These are phyloP conservation scores for Cathartes aura DNA, from an alignment of 2,113 vertebrate genomes.

Conservation along the genomic window DNA sequence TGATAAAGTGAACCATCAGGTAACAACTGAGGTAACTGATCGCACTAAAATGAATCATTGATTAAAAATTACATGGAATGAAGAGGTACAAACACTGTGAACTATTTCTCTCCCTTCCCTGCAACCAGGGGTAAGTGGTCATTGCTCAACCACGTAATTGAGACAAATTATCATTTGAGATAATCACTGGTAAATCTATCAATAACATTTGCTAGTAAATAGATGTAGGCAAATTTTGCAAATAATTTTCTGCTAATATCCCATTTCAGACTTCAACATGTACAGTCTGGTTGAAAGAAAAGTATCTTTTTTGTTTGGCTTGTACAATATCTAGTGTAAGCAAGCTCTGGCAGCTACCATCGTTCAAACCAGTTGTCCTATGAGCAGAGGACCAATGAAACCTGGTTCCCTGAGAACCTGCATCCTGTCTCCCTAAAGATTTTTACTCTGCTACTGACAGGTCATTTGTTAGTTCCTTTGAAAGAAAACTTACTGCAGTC, in stretches of 20 bases:
- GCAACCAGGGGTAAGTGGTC: not conserved
- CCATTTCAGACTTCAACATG: not conserved
- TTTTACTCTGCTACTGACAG: not conserved
- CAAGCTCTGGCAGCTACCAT: not conserved
- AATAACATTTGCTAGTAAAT: not conserved
- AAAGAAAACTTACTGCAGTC: not conserved
- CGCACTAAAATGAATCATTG: not conserved
- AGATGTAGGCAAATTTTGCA: not conserved
- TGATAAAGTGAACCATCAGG: not conserved
- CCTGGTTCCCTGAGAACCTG: not conserved
- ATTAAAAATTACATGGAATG: conserved; percentile 3
- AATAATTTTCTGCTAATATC: not conserved
- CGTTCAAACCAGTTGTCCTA: not conserved
- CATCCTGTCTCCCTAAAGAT: not conserved
- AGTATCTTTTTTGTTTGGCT: not conserved
- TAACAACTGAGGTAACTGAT: not conserved
- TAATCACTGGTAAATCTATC: not conserved
- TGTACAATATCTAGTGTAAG: not conserved
- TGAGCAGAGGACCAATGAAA: not conserved
- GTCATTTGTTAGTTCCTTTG: not conserved
- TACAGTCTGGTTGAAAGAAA: not conserved
- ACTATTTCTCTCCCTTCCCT: not conserved
- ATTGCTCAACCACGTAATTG: not conserved
- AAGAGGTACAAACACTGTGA: not conserved
- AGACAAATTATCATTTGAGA: not conserved